A percentile compares a stretch with the other conserved stretches of the same genome.
Conservation (phyloP, 2,888 invertebrate genomes). For the Campopleginae sp. region DNA sequence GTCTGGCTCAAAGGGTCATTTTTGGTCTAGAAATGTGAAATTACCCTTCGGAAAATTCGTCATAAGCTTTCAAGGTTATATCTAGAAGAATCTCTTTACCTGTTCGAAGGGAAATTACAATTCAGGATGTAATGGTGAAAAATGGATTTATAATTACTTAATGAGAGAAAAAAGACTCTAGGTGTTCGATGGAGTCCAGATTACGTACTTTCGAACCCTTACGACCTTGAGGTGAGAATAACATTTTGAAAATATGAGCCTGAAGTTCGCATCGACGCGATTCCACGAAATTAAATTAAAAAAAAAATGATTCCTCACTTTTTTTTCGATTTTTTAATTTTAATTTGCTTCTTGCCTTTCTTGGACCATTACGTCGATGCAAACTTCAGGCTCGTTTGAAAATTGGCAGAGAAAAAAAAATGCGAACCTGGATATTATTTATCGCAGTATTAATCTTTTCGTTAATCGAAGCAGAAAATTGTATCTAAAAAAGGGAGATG, state of each 20-base stretch:
- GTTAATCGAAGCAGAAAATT: neutral
- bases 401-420: neutral
- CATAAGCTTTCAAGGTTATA: neutral
- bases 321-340: no score
- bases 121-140: neutral
- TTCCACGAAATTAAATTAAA: no score
- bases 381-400: no score
- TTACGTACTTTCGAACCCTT: neutral
- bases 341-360: no score
- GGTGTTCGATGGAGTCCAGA: neutral
- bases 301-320: no score
- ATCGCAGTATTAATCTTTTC: neutral
- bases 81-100: neutral
- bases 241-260: neutral
- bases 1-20: no score
- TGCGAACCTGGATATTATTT: neutral
- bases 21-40: no score
- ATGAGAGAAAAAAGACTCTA: neutral
- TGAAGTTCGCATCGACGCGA: no score
- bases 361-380: no score
- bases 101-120: neutral
- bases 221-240: neutral
- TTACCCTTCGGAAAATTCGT: no score
- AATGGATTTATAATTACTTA: neutral
- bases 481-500: neutral